Evolutionary conservation across 2,797 vertebrate species (phyloP).

Genomic region (Australoheros facetus): DNA sequence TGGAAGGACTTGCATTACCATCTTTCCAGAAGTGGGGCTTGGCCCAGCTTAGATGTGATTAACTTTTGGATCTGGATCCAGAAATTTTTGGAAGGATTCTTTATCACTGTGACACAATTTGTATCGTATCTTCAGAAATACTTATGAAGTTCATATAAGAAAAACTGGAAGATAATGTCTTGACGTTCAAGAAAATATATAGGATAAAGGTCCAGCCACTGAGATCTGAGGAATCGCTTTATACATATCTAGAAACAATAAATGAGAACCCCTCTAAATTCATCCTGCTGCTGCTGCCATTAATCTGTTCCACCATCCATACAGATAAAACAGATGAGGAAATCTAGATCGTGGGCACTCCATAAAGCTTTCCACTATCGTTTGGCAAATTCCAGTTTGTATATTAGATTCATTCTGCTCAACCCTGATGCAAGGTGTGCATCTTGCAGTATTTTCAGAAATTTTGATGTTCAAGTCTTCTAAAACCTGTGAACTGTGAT

Average conservation of each 20-base stretch:
- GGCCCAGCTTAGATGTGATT: too few species aligned
- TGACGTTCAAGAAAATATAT: too few species aligned
- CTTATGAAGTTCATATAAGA: too few species aligned
- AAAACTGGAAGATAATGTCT: too few species aligned
- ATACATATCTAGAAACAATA: accelerated
- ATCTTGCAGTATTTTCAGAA: neutral
- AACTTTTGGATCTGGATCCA: too few species aligned
- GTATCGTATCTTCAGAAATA: too few species aligned
- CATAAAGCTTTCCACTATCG: neutral
- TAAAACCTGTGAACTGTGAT: neutral
- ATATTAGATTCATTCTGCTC: neutral
- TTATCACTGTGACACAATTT: too few species aligned
- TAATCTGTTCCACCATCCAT: too few species aligned
- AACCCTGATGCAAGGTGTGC: neutral
- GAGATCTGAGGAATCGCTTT: neutral
- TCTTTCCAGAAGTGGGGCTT: too few species aligned
- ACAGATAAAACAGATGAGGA: neutral
- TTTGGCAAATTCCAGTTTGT: neutral
- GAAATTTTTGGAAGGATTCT: too few species aligned
- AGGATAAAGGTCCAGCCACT: neutral
- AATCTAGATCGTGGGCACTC: accelerated
- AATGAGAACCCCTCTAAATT: accelerated
- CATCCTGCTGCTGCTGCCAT: too few species aligned
- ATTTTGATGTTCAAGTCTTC: neutral
- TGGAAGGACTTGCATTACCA: too few species aligned